Conservation (phyloP, 2,888 invertebrate species). For the Noctua comes region DNA sequence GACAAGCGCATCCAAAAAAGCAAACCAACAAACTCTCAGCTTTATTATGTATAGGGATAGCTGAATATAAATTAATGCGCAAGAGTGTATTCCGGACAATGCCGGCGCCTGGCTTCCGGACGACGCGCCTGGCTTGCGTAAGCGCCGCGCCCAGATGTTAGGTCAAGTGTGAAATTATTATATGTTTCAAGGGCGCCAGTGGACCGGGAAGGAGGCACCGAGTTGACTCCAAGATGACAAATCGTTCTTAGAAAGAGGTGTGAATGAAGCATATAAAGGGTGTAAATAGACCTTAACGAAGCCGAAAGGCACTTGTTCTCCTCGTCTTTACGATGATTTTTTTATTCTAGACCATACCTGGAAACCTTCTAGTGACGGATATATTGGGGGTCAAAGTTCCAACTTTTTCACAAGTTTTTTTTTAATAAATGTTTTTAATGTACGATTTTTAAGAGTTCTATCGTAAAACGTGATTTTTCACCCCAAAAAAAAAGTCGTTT, state of each 20-base stretch:
- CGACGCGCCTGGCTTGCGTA: conserved; percentile 68
- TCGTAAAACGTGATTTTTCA: too few species aligned
- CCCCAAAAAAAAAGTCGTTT: too few species aligned
- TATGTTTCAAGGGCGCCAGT: conserved; percentile 58
- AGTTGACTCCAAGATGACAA: conserved; percentile 28
- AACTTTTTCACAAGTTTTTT: too few species aligned
- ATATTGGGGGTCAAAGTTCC: too few species aligned
- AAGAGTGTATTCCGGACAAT: conserved; percentile 61
- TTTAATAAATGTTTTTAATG: too few species aligned
- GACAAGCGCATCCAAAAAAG: background rate
- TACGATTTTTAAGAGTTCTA: too few species aligned
- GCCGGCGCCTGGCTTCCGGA: conserved; percentile 70
- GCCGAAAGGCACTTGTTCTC: too few species aligned
- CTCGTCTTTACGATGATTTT: too few species aligned
- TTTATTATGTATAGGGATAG: background rate
- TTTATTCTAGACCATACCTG: too few species aligned
- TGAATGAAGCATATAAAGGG: background rate
- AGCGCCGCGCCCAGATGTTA: conserved; percentile 58
- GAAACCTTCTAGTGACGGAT: too few species aligned
- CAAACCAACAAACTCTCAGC: conserved; percentile 6
- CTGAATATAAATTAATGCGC: conserved; percentile 47
- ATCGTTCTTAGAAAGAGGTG: conserved; percentile 8
- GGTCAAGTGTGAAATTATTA: conserved; percentile 63
- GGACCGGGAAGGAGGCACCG: conserved; percentile 51
- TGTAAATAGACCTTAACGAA: too few species aligned